Evolutionary conservation across 2,113 vertebrate genomes (phyloP).

Genomic region (Oenanthe oenanthe): DNA sequence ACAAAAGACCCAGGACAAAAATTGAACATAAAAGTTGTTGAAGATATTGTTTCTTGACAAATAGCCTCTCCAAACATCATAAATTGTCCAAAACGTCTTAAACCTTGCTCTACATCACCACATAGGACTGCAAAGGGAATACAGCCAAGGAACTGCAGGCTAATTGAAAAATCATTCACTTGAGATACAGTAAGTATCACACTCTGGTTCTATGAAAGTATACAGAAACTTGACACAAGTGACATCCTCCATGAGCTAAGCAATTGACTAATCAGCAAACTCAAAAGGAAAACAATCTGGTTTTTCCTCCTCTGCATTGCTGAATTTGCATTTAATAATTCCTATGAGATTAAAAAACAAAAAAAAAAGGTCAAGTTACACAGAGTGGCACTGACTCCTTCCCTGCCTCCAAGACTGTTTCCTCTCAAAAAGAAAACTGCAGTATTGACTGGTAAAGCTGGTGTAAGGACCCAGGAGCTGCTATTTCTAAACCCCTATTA

Average conservation of each 20-base stretch:
- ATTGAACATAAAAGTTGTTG: constrained; percentile 76
- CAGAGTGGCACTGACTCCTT: constrained; percentile 3
- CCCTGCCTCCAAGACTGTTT: background rate
- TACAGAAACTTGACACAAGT: constrained; percentile 71
- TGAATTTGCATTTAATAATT: constrained; percentile 76
- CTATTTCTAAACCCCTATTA: constrained; percentile 73
- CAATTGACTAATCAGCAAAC: constrained; percentile 73
- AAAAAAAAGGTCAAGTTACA: background rate
- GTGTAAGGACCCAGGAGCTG: constrained; percentile 54
- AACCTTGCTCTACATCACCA: constrained; percentile 79
- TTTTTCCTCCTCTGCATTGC: constrained; percentile 50
- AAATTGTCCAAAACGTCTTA: constrained; percentile 79
- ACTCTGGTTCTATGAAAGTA: constrained; percentile 62
- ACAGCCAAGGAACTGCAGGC: constrained; percentile 71
- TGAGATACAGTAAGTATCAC: constrained; percentile 64
- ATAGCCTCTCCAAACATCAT: constrained; percentile 72
- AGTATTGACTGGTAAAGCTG: constrained; percentile 59
- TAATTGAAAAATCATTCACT: constrained; percentile 85
- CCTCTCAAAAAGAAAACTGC: constrained; percentile 55
- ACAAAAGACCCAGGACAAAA: constrained; percentile 69
- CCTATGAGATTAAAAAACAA: constrained; percentile 21
- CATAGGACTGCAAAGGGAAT: constrained; percentile 68
- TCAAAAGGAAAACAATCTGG: constrained; percentile 63
- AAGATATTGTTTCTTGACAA: constrained; percentile 81
- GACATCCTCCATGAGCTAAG: constrained; percentile 55